Percentiles rank a stretch among this genome's conserved stretches.
These are phyloP conservation scores for Galeruca laticollis DNA, from an alignment of 2,888 invertebrate genomes.

Conservation along the genomic window DNA sequence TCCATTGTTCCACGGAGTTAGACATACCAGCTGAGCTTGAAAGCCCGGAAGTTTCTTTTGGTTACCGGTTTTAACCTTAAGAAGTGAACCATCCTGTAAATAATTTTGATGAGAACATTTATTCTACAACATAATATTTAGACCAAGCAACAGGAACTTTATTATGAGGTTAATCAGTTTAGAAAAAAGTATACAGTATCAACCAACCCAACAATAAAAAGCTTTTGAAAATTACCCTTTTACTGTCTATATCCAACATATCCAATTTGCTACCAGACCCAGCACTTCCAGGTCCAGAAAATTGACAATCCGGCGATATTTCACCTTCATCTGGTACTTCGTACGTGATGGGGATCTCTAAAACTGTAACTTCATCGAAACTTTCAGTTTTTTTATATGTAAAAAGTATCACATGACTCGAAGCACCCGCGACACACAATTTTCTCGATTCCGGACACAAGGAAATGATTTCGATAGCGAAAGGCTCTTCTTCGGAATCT, in stretches of 20 bases:
- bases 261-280: slow-evolving; percentile 63
- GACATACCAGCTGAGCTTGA: slow-evolving; percentile 94
- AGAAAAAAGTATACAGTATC: neutral
- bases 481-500: slow-evolving; percentile 85
- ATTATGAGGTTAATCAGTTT: no score
- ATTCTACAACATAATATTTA: no score
- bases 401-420: slow-evolving; percentile 94
- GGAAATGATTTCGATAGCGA: slow-evolving; percentile 89
- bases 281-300: slow-evolving; percentile 64
- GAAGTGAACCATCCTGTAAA: slow-evolving; percentile 58
- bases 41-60: slow-evolving; percentile 95
- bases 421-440: slow-evolving; percentile 90
- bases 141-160: no score
- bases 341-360: slow-evolving; percentile 90
- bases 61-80: slow-evolving; percentile 80
- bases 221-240: slow-evolving; percentile 65
- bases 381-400: slow-evolving; percentile 94
- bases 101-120: slow-evolving; percentile 23
- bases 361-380: slow-evolving; percentile 73
- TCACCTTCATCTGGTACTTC: slow-evolving; percentile 85
- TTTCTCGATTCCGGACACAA: slow-evolving; percentile 94
- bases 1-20: slow-evolving; percentile 85
- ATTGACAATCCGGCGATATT: slow-evolving; percentile 86
- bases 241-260: slow-evolving; percentile 67
- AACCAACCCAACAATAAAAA: neutral